Percentiles rank a stretch among this genome's conserved stretches.
Evolutionary conservation across 2,797 vertebrate species (phyloP).

Genomic region (Periophthalmus magnuspinnatus): DNA sequence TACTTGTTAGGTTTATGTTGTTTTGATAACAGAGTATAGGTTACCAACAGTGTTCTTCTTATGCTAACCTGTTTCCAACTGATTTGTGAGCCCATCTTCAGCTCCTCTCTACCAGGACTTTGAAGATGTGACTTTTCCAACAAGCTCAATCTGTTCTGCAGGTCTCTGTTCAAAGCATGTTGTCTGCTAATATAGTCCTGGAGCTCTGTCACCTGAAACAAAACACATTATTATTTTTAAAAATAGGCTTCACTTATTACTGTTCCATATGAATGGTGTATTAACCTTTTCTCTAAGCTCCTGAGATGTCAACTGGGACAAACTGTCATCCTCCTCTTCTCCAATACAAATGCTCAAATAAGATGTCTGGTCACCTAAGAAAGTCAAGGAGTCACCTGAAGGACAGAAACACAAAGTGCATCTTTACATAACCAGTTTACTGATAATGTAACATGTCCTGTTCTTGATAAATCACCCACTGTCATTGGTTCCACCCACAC

Average conservation of each 20-base stretch:
- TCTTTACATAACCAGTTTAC: neutral
- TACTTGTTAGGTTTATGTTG: conserved; percentile 4
- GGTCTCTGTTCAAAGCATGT: conserved; percentile 80
- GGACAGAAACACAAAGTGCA: conserved; percentile 8
- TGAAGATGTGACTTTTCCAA: conserved; percentile 61
- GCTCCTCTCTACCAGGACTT: conserved; percentile 36
- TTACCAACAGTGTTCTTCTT: neutral
- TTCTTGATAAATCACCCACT: conserved; percentile 59
- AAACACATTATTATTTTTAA: neutral
- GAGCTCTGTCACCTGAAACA: conserved; percentile 83
- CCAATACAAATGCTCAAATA: conserved; percentile 95
- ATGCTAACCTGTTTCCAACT: conserved; percentile 75
- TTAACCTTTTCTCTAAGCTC: conserved; percentile 90
- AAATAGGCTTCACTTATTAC: neutral
- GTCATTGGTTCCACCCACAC: conserved; percentile 78
- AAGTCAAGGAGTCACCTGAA: conserved; percentile 86
- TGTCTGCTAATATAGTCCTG: conserved; percentile 78
- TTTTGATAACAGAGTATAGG: conserved; percentile 7
- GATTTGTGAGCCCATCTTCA: conserved; percentile 28
- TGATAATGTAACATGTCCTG: neutral
- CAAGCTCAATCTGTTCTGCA: conserved; percentile 72
- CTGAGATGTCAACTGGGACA: conserved; percentile 81
- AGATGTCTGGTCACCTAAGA: conserved; percentile 92
- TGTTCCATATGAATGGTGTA: neutral
- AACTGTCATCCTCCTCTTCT: conserved; percentile 77